Conservation (phyloP, 2,113 vertebrate species). For the Halichoeres trimaculatus region DNA sequence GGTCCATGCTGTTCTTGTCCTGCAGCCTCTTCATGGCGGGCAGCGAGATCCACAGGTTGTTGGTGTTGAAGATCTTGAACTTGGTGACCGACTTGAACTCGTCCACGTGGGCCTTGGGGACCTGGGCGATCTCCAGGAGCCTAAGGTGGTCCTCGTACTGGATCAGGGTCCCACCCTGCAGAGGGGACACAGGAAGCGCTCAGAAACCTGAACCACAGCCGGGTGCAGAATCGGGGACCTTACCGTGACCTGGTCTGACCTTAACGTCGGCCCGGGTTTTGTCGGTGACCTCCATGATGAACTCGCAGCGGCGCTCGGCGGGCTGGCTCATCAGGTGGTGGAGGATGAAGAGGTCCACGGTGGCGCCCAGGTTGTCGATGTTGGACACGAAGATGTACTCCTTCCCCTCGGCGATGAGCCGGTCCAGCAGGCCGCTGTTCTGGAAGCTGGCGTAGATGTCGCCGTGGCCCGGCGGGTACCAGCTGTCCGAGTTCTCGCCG, state of each 20-base stretch:
- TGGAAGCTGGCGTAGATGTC: slow-evolving; percentile 96
- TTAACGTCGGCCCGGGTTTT: slow-evolving; percentile 97
- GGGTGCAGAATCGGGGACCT: no score
- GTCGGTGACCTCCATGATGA: slow-evolving; percentile 99
- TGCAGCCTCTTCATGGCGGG: slow-evolving; percentile 93
- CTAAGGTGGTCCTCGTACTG: slow-evolving; percentile 94
- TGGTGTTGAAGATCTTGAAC: slow-evolving; percentile 99
- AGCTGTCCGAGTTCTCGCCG: slow-evolving; percentile 91
- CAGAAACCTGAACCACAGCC: neutral
- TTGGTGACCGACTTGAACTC: slow-evolving; percentile 99
- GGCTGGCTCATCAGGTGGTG: slow-evolving; percentile 95
- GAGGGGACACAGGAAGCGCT: neutral
- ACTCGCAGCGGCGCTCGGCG: slow-evolving; percentile 91
- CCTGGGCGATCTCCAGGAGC: slow-evolving; percentile 97
- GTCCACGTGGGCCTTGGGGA: slow-evolving; percentile 95
- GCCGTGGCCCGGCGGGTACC: slow-evolving; percentile 97
- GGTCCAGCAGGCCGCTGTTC: slow-evolving; percentile 93
- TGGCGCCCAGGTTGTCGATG: slow-evolving; percentile 98
- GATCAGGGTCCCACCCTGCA: slow-evolving; percentile 94
- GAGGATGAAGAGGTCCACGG: slow-evolving; percentile 96
- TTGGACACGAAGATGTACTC: slow-evolving; percentile 99
- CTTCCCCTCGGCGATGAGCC: slow-evolving; percentile 90
- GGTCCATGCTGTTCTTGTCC: slow-evolving; percentile 89
- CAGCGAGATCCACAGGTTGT: slow-evolving; percentile 98
- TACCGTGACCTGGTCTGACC: slow-evolving; percentile 73